Evolutionary conservation across 2,888 invertebrate species (phyloP), one percentile per base, ranked within the genome.

Genomic region (Pyralis farinalis): DNA sequence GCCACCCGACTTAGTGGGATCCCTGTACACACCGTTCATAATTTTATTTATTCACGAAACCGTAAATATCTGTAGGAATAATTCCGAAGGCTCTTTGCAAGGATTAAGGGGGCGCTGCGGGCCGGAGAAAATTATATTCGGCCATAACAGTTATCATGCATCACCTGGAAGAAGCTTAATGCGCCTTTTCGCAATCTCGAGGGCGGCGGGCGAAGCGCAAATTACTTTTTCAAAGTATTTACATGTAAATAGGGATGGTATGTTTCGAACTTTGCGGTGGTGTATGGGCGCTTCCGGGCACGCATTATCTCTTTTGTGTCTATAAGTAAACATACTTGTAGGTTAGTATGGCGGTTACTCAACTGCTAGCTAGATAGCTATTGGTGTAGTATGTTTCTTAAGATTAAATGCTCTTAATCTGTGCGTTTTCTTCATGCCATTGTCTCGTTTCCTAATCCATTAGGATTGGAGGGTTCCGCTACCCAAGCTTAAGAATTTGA

Each of bases 151-250:
- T 89, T 81, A 87, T 81, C 88, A 86, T 89, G 88, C 82, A 88
- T 89, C 89, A 89, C 89, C 89, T 87, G 89, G 77, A 73, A 76
- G 82, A 79, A 78, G 81, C 78, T 85, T 87, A 88, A 88, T 85
- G 87, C 76, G 79, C 78, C 76, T 84, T 82, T 78, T 85, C 83
- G 86, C 87, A 88, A 88, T 88, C 88, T 88, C 85, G 81, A 81
- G 83, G 85, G 85, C 77, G 82, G 80, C 64, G 76, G 71, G 74
- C 58, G 65, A 71, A 61, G 81, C 78, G 79, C 75, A 84, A 86
- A 88, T 88, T 88, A 88, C 87, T 88, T 88, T 88, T 86, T 85
- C 87, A 81, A 86, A 85, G 87, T 88, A 88, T 88, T 88, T 86
- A 87, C 86, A 87, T 86, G 86, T 83, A 87, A 88, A 88, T 88